These are phyloP conservation scores for Tokudaia tokunoshimensis DNA, from an alignment of 2,797 vertebrate genomes.

Conservation along the genomic window DNA sequence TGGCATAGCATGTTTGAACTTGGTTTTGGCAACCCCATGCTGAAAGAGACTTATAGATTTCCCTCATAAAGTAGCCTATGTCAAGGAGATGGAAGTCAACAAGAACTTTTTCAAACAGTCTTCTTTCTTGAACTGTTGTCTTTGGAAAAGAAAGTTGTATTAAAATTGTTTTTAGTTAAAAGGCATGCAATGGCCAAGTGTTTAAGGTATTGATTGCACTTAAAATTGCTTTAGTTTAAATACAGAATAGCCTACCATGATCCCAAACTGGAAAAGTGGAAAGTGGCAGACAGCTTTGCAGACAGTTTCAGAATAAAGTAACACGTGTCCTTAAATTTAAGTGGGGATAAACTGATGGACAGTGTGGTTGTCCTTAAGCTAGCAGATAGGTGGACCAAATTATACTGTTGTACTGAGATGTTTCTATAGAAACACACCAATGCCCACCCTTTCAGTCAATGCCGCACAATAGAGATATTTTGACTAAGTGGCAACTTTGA, in stretches of 20 bases:
- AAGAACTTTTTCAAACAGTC: not conserved
- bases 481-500: conserved; percentile 74
- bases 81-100: not conserved
- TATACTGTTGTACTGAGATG: conserved; percentile 79
- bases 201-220: not conserved
- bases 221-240: not conserved
- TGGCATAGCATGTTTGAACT: not conserved
- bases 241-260: conserved; percentile 53
- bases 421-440: conserved; percentile 71
- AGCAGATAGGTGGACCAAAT: conserved; percentile 87
- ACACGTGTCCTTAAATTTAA: conserved; percentile 85
- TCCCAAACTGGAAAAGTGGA: conserved; percentile 76
- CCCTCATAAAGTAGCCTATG: not conserved
- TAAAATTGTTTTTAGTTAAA: not conserved
- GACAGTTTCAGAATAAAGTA: conserved; percentile 81
- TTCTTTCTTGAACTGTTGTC: not conserved
- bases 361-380: conserved; percentile 69
- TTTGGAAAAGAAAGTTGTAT: not conserved
- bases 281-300: conserved; percentile 76
- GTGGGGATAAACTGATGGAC: conserved; percentile 75
- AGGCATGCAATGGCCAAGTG: not conserved
- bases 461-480: conserved; percentile 76
- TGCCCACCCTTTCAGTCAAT: conserved; percentile 58
- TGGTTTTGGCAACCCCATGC: not conserved
- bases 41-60: not conserved